Percentiles rank a stretch among this genome's conserved stretches.
Conservation (phyloP, 2,797 vertebrate genomes). For the Paramormyrops hopkinsi region DNA sequence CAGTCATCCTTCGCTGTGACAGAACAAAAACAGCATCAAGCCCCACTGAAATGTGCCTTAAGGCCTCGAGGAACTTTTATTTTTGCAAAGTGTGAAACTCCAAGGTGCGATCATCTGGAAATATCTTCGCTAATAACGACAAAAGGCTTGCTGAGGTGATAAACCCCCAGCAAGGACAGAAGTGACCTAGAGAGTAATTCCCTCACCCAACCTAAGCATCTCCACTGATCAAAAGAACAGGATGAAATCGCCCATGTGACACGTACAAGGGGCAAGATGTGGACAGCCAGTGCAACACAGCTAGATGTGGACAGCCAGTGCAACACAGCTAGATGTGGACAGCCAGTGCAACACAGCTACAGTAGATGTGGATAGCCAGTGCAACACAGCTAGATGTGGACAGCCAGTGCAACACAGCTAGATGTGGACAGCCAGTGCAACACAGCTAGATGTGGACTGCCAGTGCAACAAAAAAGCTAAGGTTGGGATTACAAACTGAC, state of each 20-base stretch:
- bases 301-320: too few species aligned
- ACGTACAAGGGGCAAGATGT: not conserved
- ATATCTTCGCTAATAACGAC: not conserved
- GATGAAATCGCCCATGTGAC: not conserved
- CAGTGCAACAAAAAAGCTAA: not conserved
- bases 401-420: not conserved
- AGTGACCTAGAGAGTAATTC: not conserved
- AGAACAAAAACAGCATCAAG: not conserved
- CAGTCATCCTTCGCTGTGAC: not conserved
- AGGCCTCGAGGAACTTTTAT: not conserved
- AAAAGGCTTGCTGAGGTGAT: not conserved
- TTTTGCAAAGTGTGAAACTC: conserved; percentile 15
- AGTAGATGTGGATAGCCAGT: not conserved
- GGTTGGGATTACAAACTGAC: not conserved
- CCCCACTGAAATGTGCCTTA: not conserved
- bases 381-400: too few species aligned
- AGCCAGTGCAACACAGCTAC: too few species aligned
- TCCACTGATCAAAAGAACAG: not conserved
- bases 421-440: not conserved
- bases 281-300: not conserved
- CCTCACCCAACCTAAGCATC: not conserved
- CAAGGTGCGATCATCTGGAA: conserved; percentile 14
- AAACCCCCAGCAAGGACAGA: not conserved
- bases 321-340: too few species aligned
- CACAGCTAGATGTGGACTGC: not conserved